Evolutionary conservation across 2,888 invertebrate species (phyloP).

Genomic region (Melinopterus prodromus): DNA sequence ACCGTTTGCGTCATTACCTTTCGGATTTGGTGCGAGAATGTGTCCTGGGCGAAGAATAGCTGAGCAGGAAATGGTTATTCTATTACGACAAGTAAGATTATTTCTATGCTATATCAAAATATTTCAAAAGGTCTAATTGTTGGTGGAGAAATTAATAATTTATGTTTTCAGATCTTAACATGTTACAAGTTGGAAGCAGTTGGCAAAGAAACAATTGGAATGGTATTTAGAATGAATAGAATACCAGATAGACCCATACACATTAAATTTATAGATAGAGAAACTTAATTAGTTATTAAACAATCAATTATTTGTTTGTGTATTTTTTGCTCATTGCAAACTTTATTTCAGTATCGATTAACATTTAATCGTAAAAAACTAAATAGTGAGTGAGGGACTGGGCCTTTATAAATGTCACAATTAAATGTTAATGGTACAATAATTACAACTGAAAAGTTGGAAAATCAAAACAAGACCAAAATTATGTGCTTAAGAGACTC

Average conservation of each 20-base stretch:
- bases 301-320: too few species aligned
- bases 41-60: constrained; percentile 66
- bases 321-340: constrained; percentile 11
- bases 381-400: too few species aligned
- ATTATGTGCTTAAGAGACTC: too few species aligned
- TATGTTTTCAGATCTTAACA: constrained; percentile 53
- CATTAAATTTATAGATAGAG: constrained; percentile 47
- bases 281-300: constrained; percentile 17
- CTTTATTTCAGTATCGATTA: neutral
- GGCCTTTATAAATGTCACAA: too few species aligned
- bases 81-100: constrained; percentile 55
- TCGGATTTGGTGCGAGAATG: constrained; percentile 63
- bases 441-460: too few species aligned
- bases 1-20: constrained; percentile 63
- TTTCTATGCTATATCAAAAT: neutral
- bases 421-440: too few species aligned
- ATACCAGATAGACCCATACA: constrained; percentile 57
- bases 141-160: neutral
- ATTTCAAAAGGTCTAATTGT: neutral
- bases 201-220: constrained; percentile 48
- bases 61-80: constrained; percentile 64
- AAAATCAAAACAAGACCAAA: too few species aligned
- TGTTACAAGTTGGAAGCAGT: constrained; percentile 50
- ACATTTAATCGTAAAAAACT: too few species aligned
- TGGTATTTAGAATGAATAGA: constrained; percentile 59